Evolutionary conservation across 2,888 invertebrate genomes (phyloP).

Genomic region (Glomeris marginata): DNA sequence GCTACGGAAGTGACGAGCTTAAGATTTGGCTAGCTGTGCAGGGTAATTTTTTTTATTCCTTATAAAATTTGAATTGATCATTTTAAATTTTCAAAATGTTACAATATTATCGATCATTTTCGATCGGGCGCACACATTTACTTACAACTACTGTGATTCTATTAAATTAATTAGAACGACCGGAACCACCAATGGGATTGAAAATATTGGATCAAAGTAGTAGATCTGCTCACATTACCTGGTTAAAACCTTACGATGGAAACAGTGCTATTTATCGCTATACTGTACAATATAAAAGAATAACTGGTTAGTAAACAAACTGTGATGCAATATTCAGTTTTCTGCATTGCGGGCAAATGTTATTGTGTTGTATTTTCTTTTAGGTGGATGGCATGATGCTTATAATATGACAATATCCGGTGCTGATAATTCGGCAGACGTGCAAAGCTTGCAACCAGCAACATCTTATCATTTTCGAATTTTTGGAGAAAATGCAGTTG

Average conservation of each 20-base stretch:
- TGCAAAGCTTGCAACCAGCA: slow-evolving; percentile 59
- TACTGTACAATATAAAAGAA: slow-evolving; percentile 75
- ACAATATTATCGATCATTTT: neutral
- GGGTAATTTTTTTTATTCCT: slow-evolving; percentile 10
- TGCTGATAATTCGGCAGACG: slow-evolving; percentile 7
- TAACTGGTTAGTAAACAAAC: slow-evolving; percentile 30
- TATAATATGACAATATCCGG: slow-evolving; percentile 14
- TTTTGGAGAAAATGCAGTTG: slow-evolving; percentile 84
- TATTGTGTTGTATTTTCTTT: neutral
- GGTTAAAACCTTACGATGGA: slow-evolving; percentile 84
- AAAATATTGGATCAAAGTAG: slow-evolving; percentile 82
- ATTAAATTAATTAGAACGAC: slow-evolving; percentile 44
- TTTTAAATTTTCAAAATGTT: no score
- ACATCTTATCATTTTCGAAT: slow-evolving; percentile 85
- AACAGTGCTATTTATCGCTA: slow-evolving; percentile 79
- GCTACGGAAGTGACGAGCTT: slow-evolving; percentile 13
- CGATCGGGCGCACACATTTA: neutral
- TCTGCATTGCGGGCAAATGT: neutral
- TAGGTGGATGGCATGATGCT: slow-evolving; percentile 10
- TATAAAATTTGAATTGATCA: no score
- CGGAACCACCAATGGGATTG: slow-evolving; percentile 75
- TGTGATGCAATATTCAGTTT: no score
- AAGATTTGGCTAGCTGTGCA: slow-evolving; percentile 14
- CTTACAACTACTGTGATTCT: neutral
- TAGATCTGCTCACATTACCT: slow-evolving; percentile 73